Evolutionary conservation across 2,797 vertebrate genomes (phyloP).

Genomic region (Acanthornis magna): DNA sequence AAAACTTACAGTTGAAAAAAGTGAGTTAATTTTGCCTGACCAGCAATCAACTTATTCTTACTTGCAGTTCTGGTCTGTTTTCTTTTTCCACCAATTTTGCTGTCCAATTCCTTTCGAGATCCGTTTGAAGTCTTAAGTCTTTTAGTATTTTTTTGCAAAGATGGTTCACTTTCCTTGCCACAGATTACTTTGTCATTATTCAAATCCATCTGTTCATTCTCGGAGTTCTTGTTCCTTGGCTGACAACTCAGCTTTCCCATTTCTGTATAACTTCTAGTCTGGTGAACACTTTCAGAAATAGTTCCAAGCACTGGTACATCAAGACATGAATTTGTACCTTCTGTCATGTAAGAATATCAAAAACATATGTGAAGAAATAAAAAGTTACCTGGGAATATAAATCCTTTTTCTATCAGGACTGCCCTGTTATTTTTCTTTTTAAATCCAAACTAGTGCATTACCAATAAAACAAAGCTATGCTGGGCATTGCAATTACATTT

Average conservation of each 20-base stretch:
- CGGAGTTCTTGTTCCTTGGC: slow-evolving; percentile 75
- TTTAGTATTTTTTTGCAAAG: slow-evolving; percentile 75
- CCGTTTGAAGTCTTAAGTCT: slow-evolving; percentile 46
- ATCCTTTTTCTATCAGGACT: neutral
- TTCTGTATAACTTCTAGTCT: slow-evolving; percentile 63
- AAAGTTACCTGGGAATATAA: slow-evolving; percentile 46
- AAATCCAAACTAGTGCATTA: neutral
- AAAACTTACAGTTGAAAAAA: slow-evolving; percentile 85
- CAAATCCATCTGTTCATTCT: slow-evolving; percentile 84
- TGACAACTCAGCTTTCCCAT: slow-evolving; percentile 67
- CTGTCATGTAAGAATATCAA: slow-evolving; percentile 68
- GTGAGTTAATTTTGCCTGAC: slow-evolving; percentile 88
- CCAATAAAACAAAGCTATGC: neutral
- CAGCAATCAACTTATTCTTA: slow-evolving; percentile 84
- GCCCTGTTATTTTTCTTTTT: neutral
- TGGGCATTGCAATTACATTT: neutral
- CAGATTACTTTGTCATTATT: slow-evolving; percentile 69
- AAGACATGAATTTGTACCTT: slow-evolving; percentile 57
- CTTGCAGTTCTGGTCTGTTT: slow-evolving; percentile 72
- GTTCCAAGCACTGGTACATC: slow-evolving; percentile 71
- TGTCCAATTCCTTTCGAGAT: slow-evolving; percentile 34
- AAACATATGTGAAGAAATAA: slow-evolving; percentile 45
- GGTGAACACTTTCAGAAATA: slow-evolving; percentile 79
- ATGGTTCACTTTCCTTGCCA: slow-evolving; percentile 77
- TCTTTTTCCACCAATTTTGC: slow-evolving; percentile 35